These are phyloP conservation scores for Pimephales promelas DNA, from an alignment of 2,113 vertebrate species.

Conservation along the genomic window DNA sequence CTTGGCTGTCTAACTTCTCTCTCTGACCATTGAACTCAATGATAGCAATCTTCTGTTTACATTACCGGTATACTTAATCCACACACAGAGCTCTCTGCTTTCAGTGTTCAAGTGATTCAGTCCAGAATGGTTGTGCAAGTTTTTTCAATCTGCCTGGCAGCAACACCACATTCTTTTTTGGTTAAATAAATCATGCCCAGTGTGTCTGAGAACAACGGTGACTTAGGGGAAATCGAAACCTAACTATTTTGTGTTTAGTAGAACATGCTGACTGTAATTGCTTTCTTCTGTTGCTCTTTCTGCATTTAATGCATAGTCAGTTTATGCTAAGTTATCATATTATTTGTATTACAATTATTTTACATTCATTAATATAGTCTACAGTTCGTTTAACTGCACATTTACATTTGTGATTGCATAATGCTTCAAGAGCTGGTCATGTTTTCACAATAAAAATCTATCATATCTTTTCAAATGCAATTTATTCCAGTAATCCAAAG, in stretches of 20 bases:
- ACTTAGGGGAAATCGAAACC: slow-evolving; percentile 43
- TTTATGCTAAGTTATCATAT: neutral
- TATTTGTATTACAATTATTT: neutral
- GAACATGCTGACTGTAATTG: neutral
- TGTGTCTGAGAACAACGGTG: neutral
- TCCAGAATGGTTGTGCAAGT: neutral
- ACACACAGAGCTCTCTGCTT: neutral
- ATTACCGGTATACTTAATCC: neutral
- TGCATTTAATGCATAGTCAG: neutral
- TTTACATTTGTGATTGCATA: neutral
- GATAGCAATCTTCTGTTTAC: neutral
- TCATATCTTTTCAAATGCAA: too few species aligned
- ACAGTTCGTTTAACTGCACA: neutral
- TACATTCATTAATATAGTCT: neutral
- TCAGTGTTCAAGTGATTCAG: neutral
- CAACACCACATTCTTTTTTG: neutral
- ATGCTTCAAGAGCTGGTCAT: neutral
- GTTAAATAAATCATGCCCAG: neutral
- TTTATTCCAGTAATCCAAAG: neutral
- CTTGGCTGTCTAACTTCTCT: neutral
- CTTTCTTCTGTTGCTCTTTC: neutral
- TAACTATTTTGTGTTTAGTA: neutral
- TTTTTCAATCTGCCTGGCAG: neutral
- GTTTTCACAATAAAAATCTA: too few species aligned
- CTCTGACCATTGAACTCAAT: neutral